These are phyloP conservation scores for Lepetodrilus schrolli DNA, from an alignment of 2,888 invertebrate genomes.

Conservation along the genomic window DNA sequence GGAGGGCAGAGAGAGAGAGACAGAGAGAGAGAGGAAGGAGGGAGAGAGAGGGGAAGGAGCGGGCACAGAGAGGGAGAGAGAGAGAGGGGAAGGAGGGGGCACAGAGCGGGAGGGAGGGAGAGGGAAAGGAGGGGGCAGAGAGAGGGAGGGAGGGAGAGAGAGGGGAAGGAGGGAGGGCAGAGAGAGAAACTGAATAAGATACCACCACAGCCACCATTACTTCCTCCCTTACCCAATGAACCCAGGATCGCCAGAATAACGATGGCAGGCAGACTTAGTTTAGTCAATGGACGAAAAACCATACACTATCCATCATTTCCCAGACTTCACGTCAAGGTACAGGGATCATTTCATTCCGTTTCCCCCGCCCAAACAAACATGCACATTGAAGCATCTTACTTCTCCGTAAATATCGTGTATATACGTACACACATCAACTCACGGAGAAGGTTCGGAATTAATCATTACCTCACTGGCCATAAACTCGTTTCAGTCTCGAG, in stretches of 20 bases:
- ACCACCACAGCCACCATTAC: not conserved
- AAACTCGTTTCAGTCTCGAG: not conserved
- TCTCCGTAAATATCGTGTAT: slow-evolving; percentile 4
- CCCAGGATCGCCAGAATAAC: not conserved
- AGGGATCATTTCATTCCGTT: not conserved
- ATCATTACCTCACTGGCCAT: not conserved
- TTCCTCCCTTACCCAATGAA: not conserved
- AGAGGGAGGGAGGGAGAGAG: no score
- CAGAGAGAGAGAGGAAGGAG: no score
- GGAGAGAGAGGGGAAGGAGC: no score
- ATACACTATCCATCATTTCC: not conserved
- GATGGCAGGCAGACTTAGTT: not conserved
- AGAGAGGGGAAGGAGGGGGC: no score
- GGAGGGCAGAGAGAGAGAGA: no score
- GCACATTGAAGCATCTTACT: not conserved
- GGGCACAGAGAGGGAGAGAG: no score
- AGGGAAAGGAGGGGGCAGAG: no score
- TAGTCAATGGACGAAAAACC: slow-evolving; percentile 7
- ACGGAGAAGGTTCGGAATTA: not conserved
- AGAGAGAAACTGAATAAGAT: no score
- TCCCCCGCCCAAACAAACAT: slow-evolving; percentile 8
- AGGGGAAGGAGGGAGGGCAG: no score
- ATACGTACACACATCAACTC: not conserved
- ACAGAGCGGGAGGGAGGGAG: no score
- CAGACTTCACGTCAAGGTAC: not conserved